Base-by-base conservation (phyloP, 30 jellyfish, hydroid and myxozoan species). In the Hydractinia echinata region DNA sequence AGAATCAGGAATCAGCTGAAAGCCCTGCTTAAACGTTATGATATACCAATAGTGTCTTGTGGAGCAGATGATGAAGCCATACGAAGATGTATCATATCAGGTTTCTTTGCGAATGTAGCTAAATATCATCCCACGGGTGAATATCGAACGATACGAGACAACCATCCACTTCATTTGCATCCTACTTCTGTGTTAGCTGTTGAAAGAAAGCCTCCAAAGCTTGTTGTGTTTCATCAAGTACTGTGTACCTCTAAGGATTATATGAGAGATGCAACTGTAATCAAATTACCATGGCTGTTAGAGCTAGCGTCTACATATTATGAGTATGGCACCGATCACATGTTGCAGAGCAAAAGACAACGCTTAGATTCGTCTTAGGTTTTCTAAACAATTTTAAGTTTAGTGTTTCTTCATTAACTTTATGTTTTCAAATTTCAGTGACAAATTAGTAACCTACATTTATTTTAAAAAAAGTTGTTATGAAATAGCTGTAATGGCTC, bases 91-190 rank as follows among this genome's bases (percentile, higher is more conserved):
- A 86, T 95, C 72, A 79, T 87, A 20, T 91, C 99, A 18, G 97
- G 99, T 13, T 95, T 89, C 72, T 95, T 95, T 81, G 89, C 99
- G 21, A 89, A 89, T 69, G 96, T 88, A 16, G 99, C 99, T 15
- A 89, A 83, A 51, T 90, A 88, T 76, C 96, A 89, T 78, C 99
- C 99, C 1, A 53, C 91, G 55, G 99, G 99, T 15, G 99, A 95
- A 90, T 95, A 95, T 76, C 80, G 99, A 76, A 95, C 98, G 14
- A 55, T 95, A 1, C 78, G 95, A 55, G 96, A 87, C 58, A 72
- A 87, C 51, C 96, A 90, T 60, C 76, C 96, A 39, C 81, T 95
- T 60, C 95, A 84, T 73, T 61, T 95, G 7, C 99, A 95, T 55
- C 99, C 99, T 7, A 83, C 83, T 44, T 86, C 96, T 53, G 99